Conservation (phyloP, 1,140 invertebrate genomes). For the Delia radicum region DNA sequence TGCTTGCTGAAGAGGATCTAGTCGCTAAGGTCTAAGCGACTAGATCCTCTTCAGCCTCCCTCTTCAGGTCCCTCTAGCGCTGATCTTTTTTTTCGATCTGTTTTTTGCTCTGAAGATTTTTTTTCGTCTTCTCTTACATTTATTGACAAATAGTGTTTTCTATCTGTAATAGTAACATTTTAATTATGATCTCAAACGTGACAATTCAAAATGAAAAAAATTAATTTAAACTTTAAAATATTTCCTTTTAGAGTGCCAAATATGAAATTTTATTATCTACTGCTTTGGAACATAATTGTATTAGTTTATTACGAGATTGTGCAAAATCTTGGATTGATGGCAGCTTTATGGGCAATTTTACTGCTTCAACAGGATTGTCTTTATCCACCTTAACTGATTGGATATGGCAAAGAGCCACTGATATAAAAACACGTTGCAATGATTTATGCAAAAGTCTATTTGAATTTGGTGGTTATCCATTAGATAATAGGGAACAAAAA, state of each 20-base stretch:
- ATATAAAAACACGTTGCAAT: slow-evolving; percentile 72
- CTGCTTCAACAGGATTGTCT: slow-evolving; percentile 58
- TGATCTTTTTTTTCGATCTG: no score
- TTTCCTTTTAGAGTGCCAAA: slow-evolving; percentile 60
- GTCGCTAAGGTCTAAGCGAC: no score
- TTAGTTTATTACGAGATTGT: slow-evolving; percentile 70
- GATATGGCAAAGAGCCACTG: slow-evolving; percentile 71
- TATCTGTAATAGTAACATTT: no score
- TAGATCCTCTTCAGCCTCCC: no score
- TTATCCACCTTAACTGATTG: slow-evolving; percentile 71
- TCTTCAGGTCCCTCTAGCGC: no score
- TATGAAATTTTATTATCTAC: slow-evolving; percentile 74
- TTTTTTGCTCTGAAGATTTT: no score
- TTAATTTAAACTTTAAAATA: no score
- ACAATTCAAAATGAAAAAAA: no score
- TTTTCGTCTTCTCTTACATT: no score
- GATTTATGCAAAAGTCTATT: slow-evolving; percentile 66
- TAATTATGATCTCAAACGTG: no score
- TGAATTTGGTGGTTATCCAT: slow-evolving; percentile 64
- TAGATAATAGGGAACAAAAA: slow-evolving; percentile 64
- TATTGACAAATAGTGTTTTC: no score
- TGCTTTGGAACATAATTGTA: slow-evolving; percentile 73
- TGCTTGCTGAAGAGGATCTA: no score
- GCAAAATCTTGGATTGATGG: slow-evolving; percentile 71
- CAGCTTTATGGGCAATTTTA: slow-evolving; percentile 58